Evolutionary conservation across 2,888 invertebrate species (phyloP), one percentile per base, ranked within the genome.

Genomic region (Erpobdella octoculata): DNA sequence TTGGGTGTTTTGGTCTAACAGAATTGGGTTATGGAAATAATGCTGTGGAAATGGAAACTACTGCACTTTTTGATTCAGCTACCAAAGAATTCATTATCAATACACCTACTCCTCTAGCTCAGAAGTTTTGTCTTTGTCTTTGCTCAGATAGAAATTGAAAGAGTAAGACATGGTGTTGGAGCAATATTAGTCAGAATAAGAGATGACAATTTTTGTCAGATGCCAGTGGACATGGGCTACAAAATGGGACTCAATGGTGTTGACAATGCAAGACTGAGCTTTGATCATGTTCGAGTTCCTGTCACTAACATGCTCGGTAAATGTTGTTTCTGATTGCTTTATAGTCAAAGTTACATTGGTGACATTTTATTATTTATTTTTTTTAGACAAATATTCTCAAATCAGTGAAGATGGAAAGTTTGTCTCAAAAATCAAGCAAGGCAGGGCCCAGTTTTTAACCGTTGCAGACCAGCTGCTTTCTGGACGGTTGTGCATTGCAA

Each of bases 91-190:
- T 78, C 65, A 68, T 78, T 3, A 72, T 78, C 12, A 76, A 78
- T 64, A 75, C 76, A 9, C 75, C 76, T 2, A 74, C 76, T 12
- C 41, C 76, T 28, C 75, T 77, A 28, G 72, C 77, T 9, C 78
- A 78, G 74, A 78, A 78, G 61, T 78, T 77, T 68, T 78, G 78
- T 77, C 66, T 72, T 78, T 15, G 78, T 78, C 12, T 78, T 78
- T 65, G 76, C 75, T 8, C 76, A 78, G 69, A 70, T 77, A 1
- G 62, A 71, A 28, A 70, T 75, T 4, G 75, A 74, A 36, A 73
- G 73, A 9, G 59, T 41, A 28, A 70, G 76, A 46, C 74, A 77
- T 69, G 77, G 76, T 1, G 73, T 78, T 48, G 76, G 78, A 38
- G 76, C 73, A 0, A 67, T 78, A n/a, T 70, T 78, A 21, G 78